Percentiles rank a stretch among this genome's conserved stretches.
Conservation (phyloP, 23 tunicate genomes). For the Styela clava region DNA sequence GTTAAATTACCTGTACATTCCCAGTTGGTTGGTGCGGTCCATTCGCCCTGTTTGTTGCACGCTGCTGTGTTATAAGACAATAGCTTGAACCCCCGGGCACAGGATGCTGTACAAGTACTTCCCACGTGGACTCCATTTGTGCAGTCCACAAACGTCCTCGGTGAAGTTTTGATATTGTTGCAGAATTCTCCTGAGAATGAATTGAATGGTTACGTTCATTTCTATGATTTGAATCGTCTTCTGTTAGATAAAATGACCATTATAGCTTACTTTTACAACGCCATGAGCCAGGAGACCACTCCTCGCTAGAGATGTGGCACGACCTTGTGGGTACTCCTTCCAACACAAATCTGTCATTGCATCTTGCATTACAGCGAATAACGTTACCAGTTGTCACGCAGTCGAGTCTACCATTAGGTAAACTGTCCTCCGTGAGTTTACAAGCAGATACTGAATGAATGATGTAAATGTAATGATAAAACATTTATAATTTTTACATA, state of each 20-base stretch:
- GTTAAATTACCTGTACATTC: not conserved
- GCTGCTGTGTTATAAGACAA: not conserved
- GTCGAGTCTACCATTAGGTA: not conserved
- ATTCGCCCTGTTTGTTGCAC: not conserved
- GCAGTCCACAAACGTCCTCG: conserved; percentile 3
- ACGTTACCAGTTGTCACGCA: not conserved
- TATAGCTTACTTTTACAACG: not conserved
- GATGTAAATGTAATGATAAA: too few relatives aligned
- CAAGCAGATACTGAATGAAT: not conserved
- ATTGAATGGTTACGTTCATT: too few relatives aligned
- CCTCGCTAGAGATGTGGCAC: not conserved
- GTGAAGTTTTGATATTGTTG: not conserved
- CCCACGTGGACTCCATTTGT: conserved; percentile 1
- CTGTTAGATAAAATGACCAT: too few relatives aligned
- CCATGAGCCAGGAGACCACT: conserved; percentile 4
- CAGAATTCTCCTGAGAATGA: not conserved
- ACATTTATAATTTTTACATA: too few relatives aligned
- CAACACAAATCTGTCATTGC: not conserved
- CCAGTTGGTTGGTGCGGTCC: conserved; percentile 5
- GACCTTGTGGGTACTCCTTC: not conserved
- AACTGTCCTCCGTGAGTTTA: not conserved
- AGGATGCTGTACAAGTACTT: not conserved
- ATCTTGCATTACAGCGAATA: not conserved
- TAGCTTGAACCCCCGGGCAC: not conserved
- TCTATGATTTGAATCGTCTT: too few relatives aligned